A percentile compares a stretch with the other conserved stretches of the same genome.
Evolutionary conservation across 2,888 invertebrate genomes (phyloP).

Genomic region (Cataglyphis cursor): DNA sequence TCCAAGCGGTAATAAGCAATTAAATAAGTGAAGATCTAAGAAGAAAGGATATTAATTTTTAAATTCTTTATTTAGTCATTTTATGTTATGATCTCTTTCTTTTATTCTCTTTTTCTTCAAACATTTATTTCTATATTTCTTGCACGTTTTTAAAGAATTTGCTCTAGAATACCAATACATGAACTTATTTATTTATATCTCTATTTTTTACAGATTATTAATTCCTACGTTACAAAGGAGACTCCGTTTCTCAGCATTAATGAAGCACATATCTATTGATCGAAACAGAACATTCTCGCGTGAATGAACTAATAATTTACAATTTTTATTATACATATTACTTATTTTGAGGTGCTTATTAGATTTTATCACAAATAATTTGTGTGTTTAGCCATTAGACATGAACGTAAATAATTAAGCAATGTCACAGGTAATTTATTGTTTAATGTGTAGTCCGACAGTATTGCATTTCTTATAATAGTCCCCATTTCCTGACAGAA

Average conservation of each 20-base stretch:
- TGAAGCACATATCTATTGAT: neutral
- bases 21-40: neutral
- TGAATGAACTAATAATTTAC: slow-evolving; percentile 17
- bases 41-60: neutral
- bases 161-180: neutral
- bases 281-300: neutral
- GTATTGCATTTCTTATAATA: neutral
- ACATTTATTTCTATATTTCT: neutral
- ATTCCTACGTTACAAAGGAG: neutral
- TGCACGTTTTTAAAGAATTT: neutral
- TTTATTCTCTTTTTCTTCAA: neutral
- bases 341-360: neutral
- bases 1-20: slow-evolving; percentile 35
- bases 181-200: neutral
- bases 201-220: slow-evolving; percentile 39
- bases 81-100: neutral
- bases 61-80: neutral
- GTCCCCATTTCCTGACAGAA: neutral
- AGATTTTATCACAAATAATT: neutral
- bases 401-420: slow-evolving; percentile 23
- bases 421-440: neutral
- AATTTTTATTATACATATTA: neutral
- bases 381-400: neutral
- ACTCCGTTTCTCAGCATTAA: neutral
- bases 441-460: slow-evolving; percentile 2